Conservation (phyloP, 2,113 vertebrate species). For the Anguilla rostrata region DNA sequence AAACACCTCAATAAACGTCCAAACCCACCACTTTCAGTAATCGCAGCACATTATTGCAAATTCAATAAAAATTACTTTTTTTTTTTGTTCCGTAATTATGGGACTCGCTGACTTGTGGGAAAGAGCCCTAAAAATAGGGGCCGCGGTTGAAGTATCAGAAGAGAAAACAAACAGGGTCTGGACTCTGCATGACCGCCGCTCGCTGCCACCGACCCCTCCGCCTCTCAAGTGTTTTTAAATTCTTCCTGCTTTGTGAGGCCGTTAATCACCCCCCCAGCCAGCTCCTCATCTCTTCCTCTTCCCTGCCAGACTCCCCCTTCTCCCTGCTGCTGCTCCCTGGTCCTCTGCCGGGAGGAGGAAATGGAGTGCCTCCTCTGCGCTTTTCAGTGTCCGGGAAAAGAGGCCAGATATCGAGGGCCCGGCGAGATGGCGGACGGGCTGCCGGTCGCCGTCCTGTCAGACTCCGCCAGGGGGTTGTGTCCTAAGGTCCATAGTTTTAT, state of each 20-base stretch:
- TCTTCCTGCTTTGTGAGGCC: slow-evolving; percentile 11
- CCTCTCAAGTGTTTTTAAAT: slow-evolving; percentile 6
- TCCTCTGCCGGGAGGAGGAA: not conserved
- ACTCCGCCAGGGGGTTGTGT: no score
- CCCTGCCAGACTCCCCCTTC: no score
- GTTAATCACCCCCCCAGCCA: not conserved
- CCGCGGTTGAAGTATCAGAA: not conserved
- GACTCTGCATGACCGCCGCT: slow-evolving; percentile 12
- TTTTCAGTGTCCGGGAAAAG: not conserved
- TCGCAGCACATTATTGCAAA: slow-evolving; percentile 27
- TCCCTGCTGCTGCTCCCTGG: not conserved
- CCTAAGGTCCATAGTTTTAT: not conserved
- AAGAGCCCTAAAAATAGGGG: slow-evolving; percentile 29
- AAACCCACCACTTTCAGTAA: slow-evolving; percentile 28
- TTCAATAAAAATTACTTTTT: slow-evolving; percentile 27
- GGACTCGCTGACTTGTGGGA: slow-evolving; percentile 27
- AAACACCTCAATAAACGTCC: slow-evolving; percentile 21
- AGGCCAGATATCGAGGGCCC: not conserved
- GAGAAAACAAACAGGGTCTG: slow-evolving; percentile 10
- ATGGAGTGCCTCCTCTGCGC: not conserved
- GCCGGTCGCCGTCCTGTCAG: not conserved
- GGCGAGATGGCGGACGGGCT: not conserved
- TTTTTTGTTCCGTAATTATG: slow-evolving; percentile 22
- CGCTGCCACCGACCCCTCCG: not conserved
- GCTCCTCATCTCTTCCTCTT: not conserved